phyloP scores from a whole-genome alignment of 1,140 invertebrate genomes.

The Ctenoplectra terminalis region DNA sequence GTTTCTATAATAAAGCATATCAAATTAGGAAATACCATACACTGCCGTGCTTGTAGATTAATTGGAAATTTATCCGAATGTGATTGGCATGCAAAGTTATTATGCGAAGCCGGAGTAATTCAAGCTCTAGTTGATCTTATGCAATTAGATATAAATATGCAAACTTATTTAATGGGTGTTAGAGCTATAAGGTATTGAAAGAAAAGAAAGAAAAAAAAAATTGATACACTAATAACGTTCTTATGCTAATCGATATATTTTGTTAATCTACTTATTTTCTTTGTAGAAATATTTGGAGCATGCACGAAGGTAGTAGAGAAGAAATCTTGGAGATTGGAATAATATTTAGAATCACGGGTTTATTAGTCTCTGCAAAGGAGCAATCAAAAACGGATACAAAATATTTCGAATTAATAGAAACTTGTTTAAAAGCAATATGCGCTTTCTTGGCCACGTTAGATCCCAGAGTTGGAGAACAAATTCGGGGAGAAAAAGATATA shows the following conservation, averaged over 20 bases:
- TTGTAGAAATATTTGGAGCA: conserved; percentile 77
- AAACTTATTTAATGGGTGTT: conserved; percentile 73
- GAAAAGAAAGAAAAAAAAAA: background rate
- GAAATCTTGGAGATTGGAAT: conserved; percentile 69
- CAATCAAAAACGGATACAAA: conserved; percentile 56
- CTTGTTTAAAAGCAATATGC: conserved; percentile 77
- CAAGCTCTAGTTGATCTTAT: conserved; percentile 60
- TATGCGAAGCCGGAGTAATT: conserved; percentile 71
- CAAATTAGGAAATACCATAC: conserved; percentile 62
- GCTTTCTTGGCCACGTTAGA: conserved; percentile 66
- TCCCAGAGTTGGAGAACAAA: conserved; percentile 67
- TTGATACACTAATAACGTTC: background rate
- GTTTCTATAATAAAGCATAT: conserved; percentile 74
- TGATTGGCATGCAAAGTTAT: conserved; percentile 70
- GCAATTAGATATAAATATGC: conserved; percentile 62
- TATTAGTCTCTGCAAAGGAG: conserved; percentile 68
- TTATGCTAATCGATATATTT: background rate
- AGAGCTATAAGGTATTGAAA: conserved; percentile 75
- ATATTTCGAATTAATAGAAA: conserved; percentile 67
- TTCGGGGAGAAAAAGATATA: conserved; percentile 67
- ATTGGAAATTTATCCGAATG: conserved; percentile 77
- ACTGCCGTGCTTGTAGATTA: conserved; percentile 77
- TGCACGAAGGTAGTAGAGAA: conserved; percentile 66
- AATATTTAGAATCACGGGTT: conserved; percentile 65
- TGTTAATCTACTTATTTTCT: background rate